These are phyloP conservation scores for Parasteatoda lunata DNA, from an alignment of 2,888 invertebrate species.

Conservation along the genomic window DNA sequence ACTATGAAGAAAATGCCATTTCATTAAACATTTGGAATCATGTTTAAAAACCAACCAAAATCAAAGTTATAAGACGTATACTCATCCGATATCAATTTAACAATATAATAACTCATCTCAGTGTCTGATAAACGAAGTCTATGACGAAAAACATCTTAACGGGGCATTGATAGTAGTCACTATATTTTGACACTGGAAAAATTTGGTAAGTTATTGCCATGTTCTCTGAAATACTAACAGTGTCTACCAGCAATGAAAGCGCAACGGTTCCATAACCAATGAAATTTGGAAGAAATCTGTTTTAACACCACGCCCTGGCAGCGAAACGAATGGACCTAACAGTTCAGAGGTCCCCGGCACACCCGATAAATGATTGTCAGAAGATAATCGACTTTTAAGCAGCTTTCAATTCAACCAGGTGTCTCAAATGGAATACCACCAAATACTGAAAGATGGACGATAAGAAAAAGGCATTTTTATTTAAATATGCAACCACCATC, in stretches of 20 bases:
- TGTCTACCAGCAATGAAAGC: constrained; percentile 38
- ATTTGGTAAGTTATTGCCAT: constrained; percentile 57
- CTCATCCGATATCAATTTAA: no score
- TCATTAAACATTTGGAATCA: no score
- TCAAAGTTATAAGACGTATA: no score
- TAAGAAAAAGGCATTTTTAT: constrained; percentile 66
- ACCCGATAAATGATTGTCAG: constrained; percentile 66
- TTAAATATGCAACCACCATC: constrained; percentile 42
- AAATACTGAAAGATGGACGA: constrained; percentile 66
- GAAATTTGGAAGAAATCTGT: constrained; percentile 63
- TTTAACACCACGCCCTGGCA: constrained; percentile 53
- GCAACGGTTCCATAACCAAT: constrained; percentile 66
- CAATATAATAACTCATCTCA: no score
- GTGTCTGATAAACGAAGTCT: no score
- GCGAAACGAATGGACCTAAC: constrained; percentile 59
- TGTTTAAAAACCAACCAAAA: no score
- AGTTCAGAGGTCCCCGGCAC: constrained; percentile 61
- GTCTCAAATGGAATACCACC: constrained; percentile 66
- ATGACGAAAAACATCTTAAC: neutral
- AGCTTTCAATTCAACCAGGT: constrained; percentile 65
- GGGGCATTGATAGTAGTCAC: constrained; percentile 31
- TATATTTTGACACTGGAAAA: constrained; percentile 58
- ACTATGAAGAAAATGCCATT: no score
- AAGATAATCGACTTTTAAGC: constrained; percentile 67
- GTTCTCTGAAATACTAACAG: constrained; percentile 62